A percentile compares a stretch with the other conserved stretches of the same genome.
phyloP scores from a whole-genome alignment of 2,888 invertebrate genomes.

The Seladonia tumulorum region DNA sequence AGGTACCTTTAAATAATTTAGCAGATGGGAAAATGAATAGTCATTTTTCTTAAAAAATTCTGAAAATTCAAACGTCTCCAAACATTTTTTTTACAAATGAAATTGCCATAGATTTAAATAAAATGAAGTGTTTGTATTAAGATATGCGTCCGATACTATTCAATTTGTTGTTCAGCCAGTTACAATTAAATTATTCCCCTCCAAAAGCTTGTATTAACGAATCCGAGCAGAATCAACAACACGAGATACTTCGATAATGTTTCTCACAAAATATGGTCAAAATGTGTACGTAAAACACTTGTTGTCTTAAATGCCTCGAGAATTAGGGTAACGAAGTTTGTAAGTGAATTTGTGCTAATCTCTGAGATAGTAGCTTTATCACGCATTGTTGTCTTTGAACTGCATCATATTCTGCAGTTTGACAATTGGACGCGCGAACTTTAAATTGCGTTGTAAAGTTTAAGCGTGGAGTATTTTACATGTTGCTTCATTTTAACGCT shows the following conservation, averaged over 20 bases:
- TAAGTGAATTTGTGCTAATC: not conserved
- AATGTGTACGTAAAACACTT: not conserved
- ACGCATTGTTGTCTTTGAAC: not conserved
- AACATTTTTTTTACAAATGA: no score
- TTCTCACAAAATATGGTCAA: not conserved
- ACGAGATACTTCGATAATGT: not conserved
- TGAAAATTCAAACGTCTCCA: no score
- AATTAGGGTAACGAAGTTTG: not conserved
- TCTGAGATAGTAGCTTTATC: not conserved
- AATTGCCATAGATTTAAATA: no score
- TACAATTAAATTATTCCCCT: no score
- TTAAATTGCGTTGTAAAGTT: not conserved
- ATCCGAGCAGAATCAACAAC: not conserved
- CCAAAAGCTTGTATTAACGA: no score
- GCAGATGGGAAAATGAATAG: no score
- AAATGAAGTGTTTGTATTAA: no score
- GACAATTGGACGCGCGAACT: not conserved
- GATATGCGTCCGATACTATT: no score
- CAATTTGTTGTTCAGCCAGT: no score
- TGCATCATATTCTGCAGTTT: not conserved
- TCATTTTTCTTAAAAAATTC: no score
- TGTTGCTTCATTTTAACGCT: no score
- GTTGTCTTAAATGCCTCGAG: not conserved
- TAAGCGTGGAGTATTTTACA: not conserved
- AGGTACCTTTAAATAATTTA: no score